Conservation (phyloP, 2,888 invertebrate genomes). For the Hesperia comma region DNA sequence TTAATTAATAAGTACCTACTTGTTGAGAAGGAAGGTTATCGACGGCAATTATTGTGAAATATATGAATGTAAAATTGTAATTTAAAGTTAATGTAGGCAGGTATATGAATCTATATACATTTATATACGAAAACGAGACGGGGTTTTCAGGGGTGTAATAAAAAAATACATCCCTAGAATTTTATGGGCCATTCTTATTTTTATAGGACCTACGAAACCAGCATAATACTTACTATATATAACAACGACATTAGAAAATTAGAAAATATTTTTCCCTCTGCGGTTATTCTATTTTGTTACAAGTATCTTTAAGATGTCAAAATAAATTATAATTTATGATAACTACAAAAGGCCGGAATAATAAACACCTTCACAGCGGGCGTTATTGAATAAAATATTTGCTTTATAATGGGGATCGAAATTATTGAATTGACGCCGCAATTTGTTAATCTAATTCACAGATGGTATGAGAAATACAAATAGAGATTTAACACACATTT, state of each 20-base stretch:
- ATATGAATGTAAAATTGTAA: neutral
- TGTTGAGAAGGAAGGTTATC: no score
- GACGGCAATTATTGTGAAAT: no score
- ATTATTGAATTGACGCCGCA: neutral
- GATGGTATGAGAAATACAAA: conserved; percentile 11
- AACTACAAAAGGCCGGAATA: neutral
- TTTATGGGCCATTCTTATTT: neutral
- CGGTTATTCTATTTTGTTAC: neutral
- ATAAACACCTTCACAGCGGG: neutral
- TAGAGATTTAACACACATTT: no score
- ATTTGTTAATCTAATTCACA: conserved; percentile 16
- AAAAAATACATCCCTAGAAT: neutral
- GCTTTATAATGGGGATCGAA: neutral
- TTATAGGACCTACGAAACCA: conserved; percentile 1
- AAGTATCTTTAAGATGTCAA: neutral
- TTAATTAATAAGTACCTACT: no score
- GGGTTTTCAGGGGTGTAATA: neutral
- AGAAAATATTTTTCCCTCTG: neutral
- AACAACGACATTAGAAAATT: neutral
- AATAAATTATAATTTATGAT: conserved; percentile 1
- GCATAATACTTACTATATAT: neutral
- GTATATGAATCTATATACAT: neutral
- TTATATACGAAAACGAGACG: neutral
- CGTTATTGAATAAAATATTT: neutral
- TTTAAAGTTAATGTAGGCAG: neutral